These are phyloP conservation scores for Sinocyclocheilus maitianheensis DNA, from an alignment of 2,113 vertebrate genomes.

Conservation along the genomic window DNA sequence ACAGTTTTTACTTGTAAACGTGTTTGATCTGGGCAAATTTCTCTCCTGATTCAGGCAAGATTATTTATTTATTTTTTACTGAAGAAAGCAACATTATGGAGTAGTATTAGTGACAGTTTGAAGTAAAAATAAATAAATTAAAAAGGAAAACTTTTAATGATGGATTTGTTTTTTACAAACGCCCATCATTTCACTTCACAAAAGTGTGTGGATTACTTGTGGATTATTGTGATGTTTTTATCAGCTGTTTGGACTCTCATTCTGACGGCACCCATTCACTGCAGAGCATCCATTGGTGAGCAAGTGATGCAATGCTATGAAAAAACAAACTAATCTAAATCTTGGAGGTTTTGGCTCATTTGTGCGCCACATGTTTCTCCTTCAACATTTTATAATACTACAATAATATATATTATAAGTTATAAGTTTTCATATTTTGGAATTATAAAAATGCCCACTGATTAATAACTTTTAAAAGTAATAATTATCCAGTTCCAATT, in stretches of 20 bases:
- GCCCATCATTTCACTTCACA: neutral
- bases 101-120: neutral
- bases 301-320: neutral
- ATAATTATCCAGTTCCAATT: neutral
- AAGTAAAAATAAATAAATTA: no score
- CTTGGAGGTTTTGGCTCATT: neutral
- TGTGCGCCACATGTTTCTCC: neutral
- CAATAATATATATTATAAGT: no score
- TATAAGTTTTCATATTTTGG: neutral
- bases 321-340: neutral
- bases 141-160: neutral
- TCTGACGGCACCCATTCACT: neutral
- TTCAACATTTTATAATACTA: no score
- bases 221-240: neutral
- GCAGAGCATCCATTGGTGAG: no score
- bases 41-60: neutral
- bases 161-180: neutral
- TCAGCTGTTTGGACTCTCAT: neutral
- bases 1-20: no score
- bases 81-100: neutral
- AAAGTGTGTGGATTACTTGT: neutral
- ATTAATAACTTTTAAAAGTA: neutral
- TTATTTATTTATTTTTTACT: neutral
- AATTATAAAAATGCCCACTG: neutral
- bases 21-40: neutral